Evolutionary conservation across 2,113 vertebrate genomes (phyloP).

Genomic region (Oryzias woworae): DNA sequence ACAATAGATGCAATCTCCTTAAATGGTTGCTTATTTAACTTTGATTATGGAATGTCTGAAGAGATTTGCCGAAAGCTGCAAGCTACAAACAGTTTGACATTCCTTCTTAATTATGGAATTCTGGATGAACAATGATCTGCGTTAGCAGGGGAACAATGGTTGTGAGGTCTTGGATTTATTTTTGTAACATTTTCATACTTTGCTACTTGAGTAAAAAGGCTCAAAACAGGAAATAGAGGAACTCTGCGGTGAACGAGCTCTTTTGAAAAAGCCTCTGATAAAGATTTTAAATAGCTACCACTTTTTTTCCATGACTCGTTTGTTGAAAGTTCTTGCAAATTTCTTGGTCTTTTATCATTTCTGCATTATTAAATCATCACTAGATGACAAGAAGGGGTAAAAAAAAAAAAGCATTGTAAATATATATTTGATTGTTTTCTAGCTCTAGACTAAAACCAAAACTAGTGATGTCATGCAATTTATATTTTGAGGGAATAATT

Average conservation of each 20-base stretch:
- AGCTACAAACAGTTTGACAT: conserved; percentile 72
- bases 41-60: conserved; percentile 73
- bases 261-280: conserved; percentile 45
- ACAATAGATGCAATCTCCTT: conserved; percentile 55
- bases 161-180: conserved; percentile 73
- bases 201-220: conserved; percentile 64
- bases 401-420: too few species aligned
- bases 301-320: too few species aligned
- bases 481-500: too few species aligned
- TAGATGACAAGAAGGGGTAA: too few species aligned
- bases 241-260: conserved; percentile 44
- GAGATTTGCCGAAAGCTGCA: conserved; percentile 56
- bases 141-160: conserved; percentile 64
- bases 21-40: conserved; percentile 74
- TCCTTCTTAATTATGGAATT: conserved; percentile 79
- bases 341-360: too few species aligned
- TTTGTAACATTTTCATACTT: conserved; percentile 69
- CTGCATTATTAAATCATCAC: too few species aligned
- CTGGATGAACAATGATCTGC: conserved; percentile 64
- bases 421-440: too few species aligned
- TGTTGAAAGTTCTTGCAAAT: too few species aligned
- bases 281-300: too few species aligned
- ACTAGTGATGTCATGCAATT: too few species aligned
- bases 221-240: conserved; percentile 34
- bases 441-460: too few species aligned